Base-by-base conservation (phyloP, 2,888 invertebrate genomes). In the Clepsis dumicolana region DNA sequence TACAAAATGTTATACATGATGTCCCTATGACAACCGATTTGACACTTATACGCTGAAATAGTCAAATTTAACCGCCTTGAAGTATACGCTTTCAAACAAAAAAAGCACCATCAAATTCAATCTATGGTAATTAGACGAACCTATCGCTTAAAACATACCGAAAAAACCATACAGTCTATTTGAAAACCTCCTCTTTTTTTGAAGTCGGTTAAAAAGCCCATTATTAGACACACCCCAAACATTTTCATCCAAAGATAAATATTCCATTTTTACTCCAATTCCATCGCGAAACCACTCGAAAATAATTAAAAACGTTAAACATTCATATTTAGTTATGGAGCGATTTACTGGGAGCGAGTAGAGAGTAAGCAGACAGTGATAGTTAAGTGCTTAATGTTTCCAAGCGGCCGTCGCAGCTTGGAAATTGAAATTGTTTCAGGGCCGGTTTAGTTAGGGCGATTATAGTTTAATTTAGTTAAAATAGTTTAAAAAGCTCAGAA, bases 381-480 rank as follows among this genome's bases (percentile, higher is more conserved):
- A 92, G 92, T 90, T 90, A 91, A 92, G 91, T 90, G 90, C 89
- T 92, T 92, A 92, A 91, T 91, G 91, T 91, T 90, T 88, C 91
- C 90, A 81, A 79, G 78, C 88, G 86, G 84, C 85, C 84, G 82
- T 78, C 83, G 83, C 80, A 80, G 90, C 89, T 84, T 84, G 87
- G 85, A 91, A 89, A 90, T 90, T 90, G 90, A 90, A 90, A 90
- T 91, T 89, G 87, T 79, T 84, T 86, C 90, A 82, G 79, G 72
- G 35, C 57, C 14, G 63, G 74, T 82, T 79, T 48, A 70, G n/a
- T 18, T 71, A 18, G 2, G 7, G 50, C 75, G 77, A 78, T 53
- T 74, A 63, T 71, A 3, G 12, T 64, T 48, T 52, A 3, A 35
- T 64, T 48, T 52, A 54, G 21, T 53, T 16, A 41, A 35, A 14